Evolutionary conservation across 23 tunicate genomes (phyloP).

Genomic region (Styela plicata): DNA sequence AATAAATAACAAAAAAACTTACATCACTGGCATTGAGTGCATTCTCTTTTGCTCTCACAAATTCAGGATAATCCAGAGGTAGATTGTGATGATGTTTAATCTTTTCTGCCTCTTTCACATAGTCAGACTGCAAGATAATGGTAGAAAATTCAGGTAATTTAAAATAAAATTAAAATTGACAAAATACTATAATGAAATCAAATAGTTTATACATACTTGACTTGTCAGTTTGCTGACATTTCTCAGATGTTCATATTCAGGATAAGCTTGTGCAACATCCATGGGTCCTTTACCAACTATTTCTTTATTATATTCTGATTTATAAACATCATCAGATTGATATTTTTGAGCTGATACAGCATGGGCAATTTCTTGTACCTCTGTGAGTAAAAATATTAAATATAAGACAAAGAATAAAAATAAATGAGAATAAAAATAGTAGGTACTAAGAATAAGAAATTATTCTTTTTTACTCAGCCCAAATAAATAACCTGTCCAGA

Average conservation of each 20-base stretch:
- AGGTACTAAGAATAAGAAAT: too few relatives aligned
- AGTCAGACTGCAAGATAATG: conserved; percentile 38
- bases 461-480: too few relatives aligned
- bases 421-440: background rate
- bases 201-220: conserved; percentile 9
- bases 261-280: conserved; percentile 26
- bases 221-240: conserved; percentile 13
- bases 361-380: conserved; percentile 34
- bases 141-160: background rate
- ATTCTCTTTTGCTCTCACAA: conserved; percentile 78
- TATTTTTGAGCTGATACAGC: conserved; percentile 23
- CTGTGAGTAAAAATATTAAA: background rate
- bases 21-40: conserved; percentile 82
- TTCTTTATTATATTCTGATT: conserved; percentile 16
- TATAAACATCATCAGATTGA: conserved; percentile 12
- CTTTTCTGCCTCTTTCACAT: conserved; percentile 81
- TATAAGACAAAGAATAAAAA: background rate
- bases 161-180: background rate
- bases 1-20: too few relatives aligned
- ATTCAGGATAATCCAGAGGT: conserved; percentile 87
- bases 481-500: too few relatives aligned
- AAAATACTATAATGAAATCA: background rate
- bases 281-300: conserved; percentile 25
- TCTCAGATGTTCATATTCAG: conserved; percentile 29
- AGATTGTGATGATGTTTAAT: conserved; percentile 83